Evolutionary conservation across 2,888 invertebrate species (phyloP).

Genomic region (Cephus nigrinus): DNA sequence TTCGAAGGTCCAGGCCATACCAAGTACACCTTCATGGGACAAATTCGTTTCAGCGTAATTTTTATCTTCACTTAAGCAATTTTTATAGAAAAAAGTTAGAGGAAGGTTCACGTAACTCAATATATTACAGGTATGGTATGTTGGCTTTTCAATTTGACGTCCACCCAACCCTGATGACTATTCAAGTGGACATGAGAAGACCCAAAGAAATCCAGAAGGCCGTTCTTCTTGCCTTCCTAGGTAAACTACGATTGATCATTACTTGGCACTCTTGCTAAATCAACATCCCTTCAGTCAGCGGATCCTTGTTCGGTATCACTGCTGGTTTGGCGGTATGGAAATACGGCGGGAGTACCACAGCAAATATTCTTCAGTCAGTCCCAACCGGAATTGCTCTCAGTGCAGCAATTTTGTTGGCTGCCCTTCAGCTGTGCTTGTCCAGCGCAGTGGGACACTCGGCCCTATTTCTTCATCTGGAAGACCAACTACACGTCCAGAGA

Average conservation of each 20-base stretch:
- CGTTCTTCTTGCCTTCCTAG: slow-evolving; percentile 76
- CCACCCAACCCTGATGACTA: slow-evolving; percentile 86
- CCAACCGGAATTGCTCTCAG: slow-evolving; percentile 75
- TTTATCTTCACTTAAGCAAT: neutral
- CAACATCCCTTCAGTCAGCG: slow-evolving; percentile 66
- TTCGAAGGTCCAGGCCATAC: slow-evolving; percentile 53
- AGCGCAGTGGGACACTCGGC: slow-evolving; percentile 83
- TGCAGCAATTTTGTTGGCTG: slow-evolving; percentile 78
- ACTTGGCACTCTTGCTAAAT: neutral
- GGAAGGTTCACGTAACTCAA: neutral
- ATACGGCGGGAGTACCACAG: slow-evolving; percentile 74
- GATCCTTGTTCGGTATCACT: slow-evolving; percentile 75
- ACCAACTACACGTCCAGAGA: slow-evolving; percentile 78
- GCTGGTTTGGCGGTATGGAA: slow-evolving; percentile 73
- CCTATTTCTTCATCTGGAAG: slow-evolving; percentile 85
- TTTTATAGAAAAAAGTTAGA: neutral
- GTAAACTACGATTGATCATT: slow-evolving; percentile 63
- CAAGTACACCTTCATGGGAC: slow-evolving; percentile 63
- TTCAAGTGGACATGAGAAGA: slow-evolving; percentile 92
- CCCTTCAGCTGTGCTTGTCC: slow-evolving; percentile 81
- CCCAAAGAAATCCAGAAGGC: slow-evolving; percentile 80
- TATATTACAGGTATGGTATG: slow-evolving; percentile 61
- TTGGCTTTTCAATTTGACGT: slow-evolving; percentile 77
- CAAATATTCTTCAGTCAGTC: slow-evolving; percentile 76
- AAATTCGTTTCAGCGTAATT: slow-evolving; percentile 60